A percentile compares a stretch with the other conserved stretches of the same genome.
phyloP scores from a whole-genome alignment of 2,113 vertebrate genomes.

The Desmodus rotundus region DNA sequence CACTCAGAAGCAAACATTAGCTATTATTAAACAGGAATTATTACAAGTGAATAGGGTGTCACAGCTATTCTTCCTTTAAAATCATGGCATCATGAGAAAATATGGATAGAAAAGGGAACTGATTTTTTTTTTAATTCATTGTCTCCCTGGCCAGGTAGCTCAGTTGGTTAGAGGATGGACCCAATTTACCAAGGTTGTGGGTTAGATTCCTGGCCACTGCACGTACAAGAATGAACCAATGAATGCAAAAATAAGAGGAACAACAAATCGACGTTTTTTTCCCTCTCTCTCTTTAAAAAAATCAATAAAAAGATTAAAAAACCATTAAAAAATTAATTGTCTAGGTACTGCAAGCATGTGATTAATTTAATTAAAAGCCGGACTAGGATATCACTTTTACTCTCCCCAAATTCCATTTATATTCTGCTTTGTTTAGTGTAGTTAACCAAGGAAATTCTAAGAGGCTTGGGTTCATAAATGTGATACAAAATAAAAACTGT shows the following conservation, averaged over 20 bases:
- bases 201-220: no score
- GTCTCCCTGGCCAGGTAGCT: no score
- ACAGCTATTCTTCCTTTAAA: background rate
- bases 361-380: conserved; percentile 21
- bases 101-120: background rate
- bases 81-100: background rate
- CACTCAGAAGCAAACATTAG: background rate
- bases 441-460: conserved; percentile 22
- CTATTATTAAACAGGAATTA: background rate
- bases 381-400: background rate
- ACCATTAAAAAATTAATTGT: background rate
- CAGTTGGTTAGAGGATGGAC: no score
- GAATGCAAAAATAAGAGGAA: no score
- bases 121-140: background rate
- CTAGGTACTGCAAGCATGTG: background rate
- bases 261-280: no score
- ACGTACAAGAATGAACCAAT: no score
- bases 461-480: background rate
- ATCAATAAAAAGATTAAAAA: no score
- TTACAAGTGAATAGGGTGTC: background rate
- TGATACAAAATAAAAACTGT: background rate
- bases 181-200: no score
- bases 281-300: no score
- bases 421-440: background rate
- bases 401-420: background rate